These are phyloP conservation scores for Antrozous pallidus DNA, from an alignment of 2,797 vertebrate genomes.

Conservation along the genomic window DNA sequence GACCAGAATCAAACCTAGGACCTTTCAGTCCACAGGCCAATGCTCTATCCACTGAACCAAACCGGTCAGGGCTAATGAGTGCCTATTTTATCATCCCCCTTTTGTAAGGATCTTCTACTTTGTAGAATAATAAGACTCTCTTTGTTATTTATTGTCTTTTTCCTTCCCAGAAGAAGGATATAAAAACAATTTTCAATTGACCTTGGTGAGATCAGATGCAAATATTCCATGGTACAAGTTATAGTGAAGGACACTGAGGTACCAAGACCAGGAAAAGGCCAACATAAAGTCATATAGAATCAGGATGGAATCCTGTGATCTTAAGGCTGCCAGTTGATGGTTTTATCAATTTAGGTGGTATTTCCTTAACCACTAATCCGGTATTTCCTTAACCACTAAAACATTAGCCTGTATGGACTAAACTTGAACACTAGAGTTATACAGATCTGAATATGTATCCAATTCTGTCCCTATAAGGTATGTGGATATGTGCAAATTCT, in stretches of 20 bases:
- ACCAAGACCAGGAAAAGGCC: not conserved
- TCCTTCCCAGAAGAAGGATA: not conserved
- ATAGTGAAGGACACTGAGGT: not conserved
- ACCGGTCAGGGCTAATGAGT: no score
- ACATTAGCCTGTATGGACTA: not conserved
- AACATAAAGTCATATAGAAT: not conserved
- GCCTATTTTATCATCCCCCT: not conserved
- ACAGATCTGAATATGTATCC: not conserved
- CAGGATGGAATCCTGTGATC: not conserved
- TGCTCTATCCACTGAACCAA: no score
- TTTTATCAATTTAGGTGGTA: not conserved
- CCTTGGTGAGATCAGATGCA: not conserved
- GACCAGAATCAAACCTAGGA: no score
- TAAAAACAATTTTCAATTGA: slow-evolving; percentile 30
- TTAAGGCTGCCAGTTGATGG: not conserved
- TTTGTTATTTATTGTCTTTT: not conserved
- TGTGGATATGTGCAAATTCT: not conserved
- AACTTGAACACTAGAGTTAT: slow-evolving; percentile 22
- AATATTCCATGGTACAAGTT: slow-evolving; percentile 6
- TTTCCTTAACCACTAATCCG: slow-evolving; percentile 18
- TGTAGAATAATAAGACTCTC: not conserved
- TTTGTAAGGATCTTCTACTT: not conserved
- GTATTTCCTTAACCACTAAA: slow-evolving; percentile 15
- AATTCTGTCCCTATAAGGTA: slow-evolving; percentile 33
- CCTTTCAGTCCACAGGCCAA: no score